Percentiles rank a stretch among this genome's conserved stretches.
Conservation (phyloP, 2,888 invertebrate genomes). For the Bhutanitis thaidina region DNA sequence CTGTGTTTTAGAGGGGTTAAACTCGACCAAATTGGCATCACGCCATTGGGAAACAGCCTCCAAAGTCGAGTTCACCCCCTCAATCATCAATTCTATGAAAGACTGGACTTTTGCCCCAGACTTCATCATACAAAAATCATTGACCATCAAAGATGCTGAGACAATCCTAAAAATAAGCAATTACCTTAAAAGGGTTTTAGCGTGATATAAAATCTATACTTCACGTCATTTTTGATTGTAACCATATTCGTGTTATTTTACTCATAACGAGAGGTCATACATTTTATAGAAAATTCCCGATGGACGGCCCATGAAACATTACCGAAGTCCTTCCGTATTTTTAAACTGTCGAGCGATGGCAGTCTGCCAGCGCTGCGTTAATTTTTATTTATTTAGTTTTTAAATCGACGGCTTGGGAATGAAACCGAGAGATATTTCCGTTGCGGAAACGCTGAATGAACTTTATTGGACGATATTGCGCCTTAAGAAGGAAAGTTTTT, state of each 20-base stretch:
- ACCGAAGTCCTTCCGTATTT: slow-evolving; percentile 16
- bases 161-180: no score
- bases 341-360: slow-evolving; percentile 11
- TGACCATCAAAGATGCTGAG: no score
- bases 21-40: no score
- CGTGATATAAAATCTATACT: no score
- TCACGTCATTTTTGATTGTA: no score
- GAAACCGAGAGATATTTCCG: slow-evolving; percentile 12
- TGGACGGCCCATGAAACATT: slow-evolving; percentile 17
- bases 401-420: slow-evolving; percentile 4
- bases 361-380: slow-evolving; percentile 4
- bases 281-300: slow-evolving; percentile 7
- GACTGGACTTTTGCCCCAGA: no score
- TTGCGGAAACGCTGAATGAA: slow-evolving; percentile 13
- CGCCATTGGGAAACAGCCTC: no score
- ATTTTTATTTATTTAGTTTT: slow-evolving; percentile 14
- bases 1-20: no score
- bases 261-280: not conserved
- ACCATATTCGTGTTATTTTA: not conserved
- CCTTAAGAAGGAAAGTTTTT: not conserved
- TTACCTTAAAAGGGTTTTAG: no score
- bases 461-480: slow-evolving; percentile 6
- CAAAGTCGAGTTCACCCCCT: no score
- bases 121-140: no score
- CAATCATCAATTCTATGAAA: no score